Evolutionary conservation across 2,113 vertebrate genomes (phyloP), one percentile per base, ranked within the genome.

Genomic region (Platichthys flesus): DNA sequence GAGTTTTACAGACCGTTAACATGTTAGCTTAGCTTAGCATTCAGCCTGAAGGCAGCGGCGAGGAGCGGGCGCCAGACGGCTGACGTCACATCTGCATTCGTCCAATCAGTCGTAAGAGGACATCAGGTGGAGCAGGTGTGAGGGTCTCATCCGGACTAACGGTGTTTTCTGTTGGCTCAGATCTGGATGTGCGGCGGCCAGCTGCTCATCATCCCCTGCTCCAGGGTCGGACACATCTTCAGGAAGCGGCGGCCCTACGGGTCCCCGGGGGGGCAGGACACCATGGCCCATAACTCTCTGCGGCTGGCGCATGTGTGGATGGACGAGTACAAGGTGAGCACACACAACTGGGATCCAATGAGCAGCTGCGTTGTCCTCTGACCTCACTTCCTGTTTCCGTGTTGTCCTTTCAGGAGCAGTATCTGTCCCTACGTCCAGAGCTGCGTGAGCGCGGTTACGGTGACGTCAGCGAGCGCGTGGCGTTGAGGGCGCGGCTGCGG

Each of bases 101-200:
- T 9, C 35, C 35, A 37, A 37, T 9, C 35, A 37, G 35, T 9
- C 35, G 8, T 9, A 9, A 2, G 35, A 9, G 9, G 35, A 37
- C 35, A 37, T 9, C 9, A 37, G 2, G 35, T 13, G 10, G 40
- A 51, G 47, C n/a, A 6, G 4, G 37, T 13, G 13, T 35, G 26
- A 26, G 37, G 51, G 45, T 15, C 5, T 3, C 31, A 6, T 31
- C 5, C 16, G 47, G 15, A 8, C 47, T 51, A 5, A 16, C 1
- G 16, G 18, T 51, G 3, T 3, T 12, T 63, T 3, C 15, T 58
- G 6, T 18, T 70, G 4, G 47, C 13, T 15, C 93, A 99, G 98
- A 98, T 99, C 78, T 99, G 98, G 98, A 99, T 99, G 98, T 99
- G 98, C 66, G 98, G 97, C 0, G 98, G 98, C 0, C 93, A 93